Conservation (phyloP, 2,888 invertebrate genomes). For the Epiperipatus broadwayi region DNA sequence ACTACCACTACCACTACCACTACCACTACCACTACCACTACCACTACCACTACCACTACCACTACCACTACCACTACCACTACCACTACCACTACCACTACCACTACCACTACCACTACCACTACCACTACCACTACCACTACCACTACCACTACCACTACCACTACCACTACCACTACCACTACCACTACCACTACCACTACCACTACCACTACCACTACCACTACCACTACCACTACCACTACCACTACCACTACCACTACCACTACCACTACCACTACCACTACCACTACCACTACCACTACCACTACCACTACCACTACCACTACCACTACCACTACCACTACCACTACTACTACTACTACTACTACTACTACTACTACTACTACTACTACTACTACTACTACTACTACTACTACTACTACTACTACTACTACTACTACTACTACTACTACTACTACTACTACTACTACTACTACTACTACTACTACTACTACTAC, state of each 20-base stretch:
- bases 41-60: no score
- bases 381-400: constrained; percentile 3
- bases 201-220: constrained; percentile 3
- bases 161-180: no score
- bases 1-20: no score
- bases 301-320: constrained; percentile 3
- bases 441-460: constrained; percentile 3
- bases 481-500: constrained; percentile 3
- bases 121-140: no score
- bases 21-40: no score
- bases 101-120: no score
- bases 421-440: constrained; percentile 3
- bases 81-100: no score
- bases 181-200: no score
- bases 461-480: constrained; percentile 3
- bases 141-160: no score
- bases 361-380: constrained; percentile 3
- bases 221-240: constrained; percentile 3
- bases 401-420: constrained; percentile 3
- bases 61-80: no score
- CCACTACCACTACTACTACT: constrained; percentile 3
- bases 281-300: constrained; percentile 3
- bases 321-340: constrained; percentile 3
- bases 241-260: constrained; percentile 3
- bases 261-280: constrained; percentile 3